These are phyloP conservation scores for Atherinosoma microstoma DNA, from an alignment of 2,797 vertebrate species.

Conservation along the genomic window DNA sequence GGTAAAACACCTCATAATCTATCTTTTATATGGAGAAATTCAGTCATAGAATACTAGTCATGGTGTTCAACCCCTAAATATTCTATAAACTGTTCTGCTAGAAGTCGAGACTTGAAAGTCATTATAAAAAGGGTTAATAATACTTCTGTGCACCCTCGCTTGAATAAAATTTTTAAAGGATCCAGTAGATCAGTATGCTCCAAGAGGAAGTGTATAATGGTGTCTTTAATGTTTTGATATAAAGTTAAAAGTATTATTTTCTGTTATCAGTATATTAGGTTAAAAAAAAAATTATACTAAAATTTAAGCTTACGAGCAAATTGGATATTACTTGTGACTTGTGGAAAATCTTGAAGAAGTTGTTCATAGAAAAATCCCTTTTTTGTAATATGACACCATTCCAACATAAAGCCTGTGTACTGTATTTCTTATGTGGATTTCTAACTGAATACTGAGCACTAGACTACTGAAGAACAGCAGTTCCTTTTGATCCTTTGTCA, in stretches of 20 bases:
- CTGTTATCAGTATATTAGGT: background rate
- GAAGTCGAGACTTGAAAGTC: background rate
- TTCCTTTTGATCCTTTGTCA: slow-evolving; percentile 39
- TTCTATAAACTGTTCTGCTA: background rate
- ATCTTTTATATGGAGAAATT: background rate
- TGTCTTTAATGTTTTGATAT: background rate
- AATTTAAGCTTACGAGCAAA: no score
- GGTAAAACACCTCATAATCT: background rate
- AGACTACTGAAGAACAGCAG: slow-evolving; percentile 9
- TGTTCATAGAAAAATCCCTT: background rate
- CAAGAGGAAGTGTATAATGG: background rate
- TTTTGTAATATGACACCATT: background rate
- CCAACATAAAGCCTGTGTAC: slow-evolving; percentile 1
- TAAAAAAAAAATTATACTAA: no score
- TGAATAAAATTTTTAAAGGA: no score
- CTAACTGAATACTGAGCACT: slow-evolving; percentile 16
- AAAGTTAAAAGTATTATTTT: background rate
- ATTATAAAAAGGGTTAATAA: no score
- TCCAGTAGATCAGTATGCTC: no score
- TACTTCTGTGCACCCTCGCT: no score
- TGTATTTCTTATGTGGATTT: slow-evolving; percentile 7
- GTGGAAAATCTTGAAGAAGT: background rate
- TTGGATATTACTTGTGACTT: background rate
- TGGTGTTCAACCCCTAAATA: background rate
- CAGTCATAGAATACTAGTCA: background rate